These are phyloP conservation scores for Drosophila tsacasi DNA, from an alignment of 1,140 invertebrate genomes.

Conservation along the genomic window DNA sequence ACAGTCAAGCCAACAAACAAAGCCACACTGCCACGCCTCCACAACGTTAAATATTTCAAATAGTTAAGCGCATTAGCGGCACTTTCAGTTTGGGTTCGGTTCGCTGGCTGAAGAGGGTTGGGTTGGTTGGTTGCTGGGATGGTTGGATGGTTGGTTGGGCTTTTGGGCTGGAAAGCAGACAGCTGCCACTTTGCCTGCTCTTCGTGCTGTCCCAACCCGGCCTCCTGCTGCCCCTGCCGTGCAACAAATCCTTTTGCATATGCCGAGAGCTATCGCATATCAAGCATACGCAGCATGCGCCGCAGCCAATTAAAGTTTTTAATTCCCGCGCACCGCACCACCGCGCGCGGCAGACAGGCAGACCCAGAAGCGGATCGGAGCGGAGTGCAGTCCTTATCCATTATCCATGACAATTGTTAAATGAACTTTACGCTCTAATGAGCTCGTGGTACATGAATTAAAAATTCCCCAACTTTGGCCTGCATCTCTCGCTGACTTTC, in stretches of 20 bases:
- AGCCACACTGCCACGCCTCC: slow-evolving; percentile 44
- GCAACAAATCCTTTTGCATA: slow-evolving; percentile 65
- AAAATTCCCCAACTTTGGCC: slow-evolving; percentile 47
- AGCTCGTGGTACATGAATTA: slow-evolving; percentile 68
- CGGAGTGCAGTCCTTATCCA: slow-evolving; percentile 49
- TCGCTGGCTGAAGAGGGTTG: slow-evolving; percentile 31
- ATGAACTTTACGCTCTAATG: slow-evolving; percentile 82
- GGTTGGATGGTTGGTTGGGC: slow-evolving; percentile 13
- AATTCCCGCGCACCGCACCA: slow-evolving; percentile 52
- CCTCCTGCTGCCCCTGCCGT: neutral
- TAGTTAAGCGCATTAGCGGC: slow-evolving; percentile 83
- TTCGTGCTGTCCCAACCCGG: slow-evolving; percentile 1
- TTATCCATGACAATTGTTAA: slow-evolving; percentile 81
- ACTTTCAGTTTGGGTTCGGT: slow-evolving; percentile 73
- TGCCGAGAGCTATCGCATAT: slow-evolving; percentile 72
- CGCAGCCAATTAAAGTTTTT: slow-evolving; percentile 82
- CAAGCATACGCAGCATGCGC: slow-evolving; percentile 76
- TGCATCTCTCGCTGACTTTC: slow-evolving; percentile 44
- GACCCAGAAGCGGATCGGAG: slow-evolving; percentile 9
- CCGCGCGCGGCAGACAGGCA: slow-evolving; percentile 18
- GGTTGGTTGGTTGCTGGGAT: slow-evolving; percentile 16
- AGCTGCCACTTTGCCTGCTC: slow-evolving; percentile 32
- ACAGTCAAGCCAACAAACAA: slow-evolving; percentile 54
- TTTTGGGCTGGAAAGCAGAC: slow-evolving; percentile 41
- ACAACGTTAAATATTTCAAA: slow-evolving; percentile 78